Percentiles rank a stretch among this genome's conserved stretches.
phyloP scores from a whole-genome alignment of 2,888 invertebrate species.

The Crematogaster levior region DNA sequence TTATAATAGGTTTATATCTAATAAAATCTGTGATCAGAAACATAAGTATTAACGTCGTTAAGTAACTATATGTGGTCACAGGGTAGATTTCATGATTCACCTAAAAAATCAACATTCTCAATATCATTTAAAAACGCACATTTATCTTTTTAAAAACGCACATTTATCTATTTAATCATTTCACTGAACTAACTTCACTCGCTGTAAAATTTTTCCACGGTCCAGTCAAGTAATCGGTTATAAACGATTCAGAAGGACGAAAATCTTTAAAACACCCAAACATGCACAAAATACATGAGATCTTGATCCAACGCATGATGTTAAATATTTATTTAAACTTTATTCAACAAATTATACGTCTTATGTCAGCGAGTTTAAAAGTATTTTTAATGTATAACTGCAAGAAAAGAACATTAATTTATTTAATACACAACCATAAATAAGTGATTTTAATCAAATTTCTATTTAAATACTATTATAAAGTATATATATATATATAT shows the following conservation, averaged over 20 bases:
- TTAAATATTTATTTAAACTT: too few species aligned
- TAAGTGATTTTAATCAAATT: too few species aligned
- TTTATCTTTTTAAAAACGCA: too few species aligned
- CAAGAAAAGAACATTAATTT: too few species aligned
- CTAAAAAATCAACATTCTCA: conserved; percentile 79
- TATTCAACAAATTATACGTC: too few species aligned
- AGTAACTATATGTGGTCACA: conserved; percentile 93
- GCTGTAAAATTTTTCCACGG: conserved; percentile 92
- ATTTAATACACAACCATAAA: too few species aligned
- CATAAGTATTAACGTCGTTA: conserved; percentile 91
- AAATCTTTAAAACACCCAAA: conserved; percentile 95
- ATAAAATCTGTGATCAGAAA: conserved; percentile 94
- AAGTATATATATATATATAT: too few species aligned
- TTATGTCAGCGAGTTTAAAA: too few species aligned
- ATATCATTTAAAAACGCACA: not conserved
- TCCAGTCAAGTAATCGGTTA: conserved; percentile 92
- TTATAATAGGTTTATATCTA: conserved; percentile 95
- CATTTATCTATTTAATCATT: not conserved
- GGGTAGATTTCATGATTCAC: conserved; percentile 93
- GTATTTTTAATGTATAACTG: too few species aligned
- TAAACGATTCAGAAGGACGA: conserved; percentile 94
- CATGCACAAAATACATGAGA: conserved; percentile 91
- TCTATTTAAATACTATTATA: too few species aligned
- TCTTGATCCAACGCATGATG: conserved; percentile 90
- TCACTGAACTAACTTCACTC: conserved; percentile 87